These are phyloP conservation scores for Leptobrachium ailaonicum DNA, from an alignment of 2,113 vertebrate species.

Conservation along the genomic window DNA sequence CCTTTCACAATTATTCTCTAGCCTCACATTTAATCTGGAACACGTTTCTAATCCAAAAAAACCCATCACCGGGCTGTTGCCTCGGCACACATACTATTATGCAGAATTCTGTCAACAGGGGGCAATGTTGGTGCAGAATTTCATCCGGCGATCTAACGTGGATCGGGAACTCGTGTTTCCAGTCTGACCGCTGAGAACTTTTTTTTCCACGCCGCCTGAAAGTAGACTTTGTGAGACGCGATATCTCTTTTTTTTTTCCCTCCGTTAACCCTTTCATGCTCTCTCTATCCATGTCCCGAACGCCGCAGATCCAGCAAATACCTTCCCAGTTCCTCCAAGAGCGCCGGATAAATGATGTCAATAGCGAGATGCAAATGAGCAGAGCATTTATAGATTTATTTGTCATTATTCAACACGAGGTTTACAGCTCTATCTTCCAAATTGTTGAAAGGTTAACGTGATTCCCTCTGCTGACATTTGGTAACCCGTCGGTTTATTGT, in stretches of 20 bases:
- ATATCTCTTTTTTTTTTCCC: not conserved
- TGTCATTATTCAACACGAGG: slow-evolving; percentile 47
- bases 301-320: too few relatives aligned
- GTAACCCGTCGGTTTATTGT: slow-evolving; percentile 49
- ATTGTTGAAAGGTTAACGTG: slow-evolving; percentile 72
- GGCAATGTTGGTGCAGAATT: slow-evolving; percentile 92
- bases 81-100: too few relatives aligned
- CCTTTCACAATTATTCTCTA: too few relatives aligned
- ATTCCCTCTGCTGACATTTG: slow-evolving; percentile 62
- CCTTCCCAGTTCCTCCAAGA: too few relatives aligned
- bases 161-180: slow-evolving; percentile 53
- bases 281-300: too few relatives aligned
- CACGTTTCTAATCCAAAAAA: too few relatives aligned
- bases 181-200: slow-evolving; percentile 60
- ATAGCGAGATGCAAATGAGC: slow-evolving; percentile 42
- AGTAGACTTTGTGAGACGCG: slow-evolving; percentile 58
- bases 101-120: slow-evolving; percentile 77
- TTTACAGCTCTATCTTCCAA: slow-evolving; percentile 61
- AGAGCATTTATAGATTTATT: slow-evolving; percentile 47
- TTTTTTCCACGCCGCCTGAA: slow-evolving; percentile 61
- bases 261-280: slow-evolving; percentile 1
- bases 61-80: too few relatives aligned
- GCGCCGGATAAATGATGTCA: slow-evolving; percentile 64
- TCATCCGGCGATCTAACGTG: slow-evolving; percentile 50
- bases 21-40: too few relatives aligned